Conservation (phyloP, 30 jellyfish, hydroid and myxozoan species). For the Catostylus mosaicus region DNA sequence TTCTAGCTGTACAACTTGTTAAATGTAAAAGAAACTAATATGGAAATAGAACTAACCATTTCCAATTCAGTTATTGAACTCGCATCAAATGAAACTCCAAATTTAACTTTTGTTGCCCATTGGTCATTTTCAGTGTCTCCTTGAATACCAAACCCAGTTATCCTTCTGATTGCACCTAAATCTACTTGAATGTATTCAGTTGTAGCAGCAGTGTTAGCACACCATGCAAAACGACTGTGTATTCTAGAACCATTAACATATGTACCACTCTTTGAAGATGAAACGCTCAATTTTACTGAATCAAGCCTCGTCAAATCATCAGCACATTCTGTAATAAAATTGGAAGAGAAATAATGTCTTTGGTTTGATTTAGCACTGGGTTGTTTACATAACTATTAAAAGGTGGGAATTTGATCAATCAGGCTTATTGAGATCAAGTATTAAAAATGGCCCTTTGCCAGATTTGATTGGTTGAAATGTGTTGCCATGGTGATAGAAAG, state of each 20-base stretch:
- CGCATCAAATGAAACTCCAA: slow-evolving; percentile 14
- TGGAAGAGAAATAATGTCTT: too few relatives aligned
- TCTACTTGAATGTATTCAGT: slow-evolving; percentile 24
- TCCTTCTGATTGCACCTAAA: slow-evolving; percentile 36
- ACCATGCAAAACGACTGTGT: slow-evolving; percentile 48
- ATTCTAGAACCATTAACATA: background rate
- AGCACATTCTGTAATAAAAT: too few relatives aligned
- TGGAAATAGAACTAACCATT: too few relatives aligned
- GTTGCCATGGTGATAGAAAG: too few relatives aligned
- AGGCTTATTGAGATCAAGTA: too few relatives aligned
- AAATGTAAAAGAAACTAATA: too few relatives aligned
- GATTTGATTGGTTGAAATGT: too few relatives aligned
- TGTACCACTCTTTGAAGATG: slow-evolving; percentile 23
- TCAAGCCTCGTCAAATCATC: slow-evolving; percentile 21
- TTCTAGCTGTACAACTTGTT: too few relatives aligned
- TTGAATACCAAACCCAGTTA: slow-evolving; percentile 57
- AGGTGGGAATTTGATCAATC: too few relatives aligned
- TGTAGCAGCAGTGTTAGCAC: slow-evolving; percentile 1
- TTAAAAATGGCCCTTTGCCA: too few relatives aligned
- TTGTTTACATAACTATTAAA: too few relatives aligned
- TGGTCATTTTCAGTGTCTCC: slow-evolving; percentile 49
- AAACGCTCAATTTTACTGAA: slow-evolving; percentile 21
- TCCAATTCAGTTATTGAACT: slow-evolving; percentile 25
- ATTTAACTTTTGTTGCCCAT: slow-evolving; percentile 35
- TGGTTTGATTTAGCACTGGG: too few relatives aligned